Percentiles rank a stretch among this genome's conserved stretches.
These are phyloP conservation scores for Macropus fuliginosus DNA, from an alignment of 2,797 vertebrate genomes.

Conservation along the genomic window DNA sequence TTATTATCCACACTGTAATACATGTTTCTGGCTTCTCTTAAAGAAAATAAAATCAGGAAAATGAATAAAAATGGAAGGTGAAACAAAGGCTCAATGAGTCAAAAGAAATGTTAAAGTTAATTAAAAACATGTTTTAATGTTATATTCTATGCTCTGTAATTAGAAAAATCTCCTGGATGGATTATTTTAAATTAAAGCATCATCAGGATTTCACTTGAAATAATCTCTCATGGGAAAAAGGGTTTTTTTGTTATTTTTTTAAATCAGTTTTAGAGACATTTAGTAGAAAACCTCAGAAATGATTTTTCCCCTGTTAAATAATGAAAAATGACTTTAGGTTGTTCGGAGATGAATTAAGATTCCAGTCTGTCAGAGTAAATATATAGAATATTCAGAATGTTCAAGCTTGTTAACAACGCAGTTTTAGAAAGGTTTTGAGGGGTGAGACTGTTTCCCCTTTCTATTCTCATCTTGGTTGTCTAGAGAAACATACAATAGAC, in stretches of 20 bases:
- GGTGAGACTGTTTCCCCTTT: not conserved
- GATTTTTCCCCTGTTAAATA: not conserved
- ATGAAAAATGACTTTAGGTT: not conserved
- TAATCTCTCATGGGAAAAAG: constrained; percentile 46
- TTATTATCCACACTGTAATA: constrained; percentile 8
- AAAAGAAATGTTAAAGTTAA: constrained; percentile 32
- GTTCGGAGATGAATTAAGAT: not conserved
- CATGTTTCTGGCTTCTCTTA: not conserved
- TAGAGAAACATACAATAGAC: not conserved
- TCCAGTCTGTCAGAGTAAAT: not conserved
- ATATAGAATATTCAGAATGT: not conserved
- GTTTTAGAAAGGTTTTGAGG: not conserved
- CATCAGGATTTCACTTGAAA: not conserved
- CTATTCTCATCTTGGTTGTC: not conserved
- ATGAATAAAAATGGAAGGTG: not conserved
- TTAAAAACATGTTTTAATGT: constrained; percentile 41
- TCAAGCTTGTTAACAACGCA: not conserved
- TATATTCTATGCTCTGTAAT: constrained; percentile 29
- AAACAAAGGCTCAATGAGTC: not conserved
- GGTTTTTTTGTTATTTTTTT: not conserved
- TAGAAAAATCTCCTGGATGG: constrained; percentile 58
- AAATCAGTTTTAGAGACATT: not conserved
- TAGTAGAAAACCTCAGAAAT: not conserved
- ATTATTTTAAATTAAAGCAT: constrained; percentile 46
- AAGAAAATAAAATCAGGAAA: not conserved